Base-by-base conservation (phyloP, 1,140 invertebrate species). In the Oreohelix idahoensis region DNA sequence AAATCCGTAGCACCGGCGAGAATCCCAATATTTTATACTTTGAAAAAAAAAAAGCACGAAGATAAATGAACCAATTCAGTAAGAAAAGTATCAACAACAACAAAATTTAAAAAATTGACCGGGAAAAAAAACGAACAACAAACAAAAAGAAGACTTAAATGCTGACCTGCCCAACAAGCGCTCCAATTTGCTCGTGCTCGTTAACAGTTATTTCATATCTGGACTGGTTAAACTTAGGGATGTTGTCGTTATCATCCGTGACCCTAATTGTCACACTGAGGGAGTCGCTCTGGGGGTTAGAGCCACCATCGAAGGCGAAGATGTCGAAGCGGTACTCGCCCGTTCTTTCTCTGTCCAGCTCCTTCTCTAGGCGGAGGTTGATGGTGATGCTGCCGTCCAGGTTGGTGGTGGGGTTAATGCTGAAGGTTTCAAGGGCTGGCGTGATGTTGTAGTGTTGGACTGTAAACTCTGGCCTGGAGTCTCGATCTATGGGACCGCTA, bases 261-360 rank as follows among this genome's bases (percentile, higher is more conserved):
- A 92, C 86, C 42, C 94, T 95, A 13, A 99, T 94, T 42, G 95
- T 92, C 17, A 98, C 95, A 20, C 77, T 83, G 5, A 90, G 70
- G 23, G 80, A 85, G 39, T 86, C 90, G 53, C 84, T 85, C 66
- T 83, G 84, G 0, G 86, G 79, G 2, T 84, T 86, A 4, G 26
- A 23, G 1, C 89, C 89, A 36, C 87, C 87, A 79, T 91, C 98
- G n/a, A 95, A 95, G 10, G 97, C 98, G 42, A 96, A 93, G 29
- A 99, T 95, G 5, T 94, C 95, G 84, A 99, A 93, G 83, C 94
- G 94, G 92, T 97, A 98, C 74, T 94, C 93, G 91, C 96, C 95
- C 29, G 93, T 92, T n/a, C 93, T 94, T 93, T 98, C 97, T 51
- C 97, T 94, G 91, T 98, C 97, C 0, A 97, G 83, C 35, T 69